phyloP scores from a whole-genome alignment of 1,140 invertebrate species.

The Drosophila asahinai region DNA sequence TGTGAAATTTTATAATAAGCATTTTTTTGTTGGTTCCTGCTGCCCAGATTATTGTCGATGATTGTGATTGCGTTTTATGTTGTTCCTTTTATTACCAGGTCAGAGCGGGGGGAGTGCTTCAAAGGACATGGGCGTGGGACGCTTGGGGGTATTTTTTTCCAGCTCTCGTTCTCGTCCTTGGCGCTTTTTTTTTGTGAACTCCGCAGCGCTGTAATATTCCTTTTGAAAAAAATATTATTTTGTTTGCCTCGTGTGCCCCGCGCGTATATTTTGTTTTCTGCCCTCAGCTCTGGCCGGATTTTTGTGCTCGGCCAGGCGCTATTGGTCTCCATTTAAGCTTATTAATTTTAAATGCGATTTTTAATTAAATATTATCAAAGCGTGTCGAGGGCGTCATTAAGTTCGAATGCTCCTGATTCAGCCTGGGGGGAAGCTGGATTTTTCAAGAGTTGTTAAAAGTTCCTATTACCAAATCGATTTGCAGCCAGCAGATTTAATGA shows the following conservation, averaged over 20 bases:
- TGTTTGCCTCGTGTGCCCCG: slow-evolving; percentile 57
- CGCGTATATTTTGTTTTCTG: slow-evolving; percentile 18
- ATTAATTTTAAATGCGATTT: slow-evolving; percentile 83
- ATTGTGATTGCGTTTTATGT: slow-evolving; percentile 85
- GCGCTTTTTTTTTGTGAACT: slow-evolving; percentile 8
- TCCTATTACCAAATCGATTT: slow-evolving; percentile 14
- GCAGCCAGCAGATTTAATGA: background rate
- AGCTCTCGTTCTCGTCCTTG: slow-evolving; percentile 8
- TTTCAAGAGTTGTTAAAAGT: slow-evolving; percentile 28
- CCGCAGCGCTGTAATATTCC: slow-evolving; percentile 72
- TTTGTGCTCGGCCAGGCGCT: slow-evolving; percentile 71
- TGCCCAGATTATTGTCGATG: slow-evolving; percentile 84
- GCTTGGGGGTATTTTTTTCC: slow-evolving; percentile 7
- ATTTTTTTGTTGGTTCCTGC: slow-evolving; percentile 71
- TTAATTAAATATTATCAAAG: slow-evolving; percentile 82
- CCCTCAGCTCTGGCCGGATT: slow-evolving; percentile 25
- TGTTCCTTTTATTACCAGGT: slow-evolving; percentile 79
- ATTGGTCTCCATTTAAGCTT: slow-evolving; percentile 83
- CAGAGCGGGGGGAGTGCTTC: slow-evolving; percentile 21
- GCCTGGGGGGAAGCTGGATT: background rate
- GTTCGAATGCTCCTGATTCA: slow-evolving; percentile 30
- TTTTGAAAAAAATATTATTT: slow-evolving; percentile 71
- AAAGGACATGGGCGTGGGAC: background rate
- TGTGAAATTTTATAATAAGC: slow-evolving; percentile 85
- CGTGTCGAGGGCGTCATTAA: slow-evolving; percentile 67